Evolutionary conservation across 2,797 vertebrate genomes (phyloP), one percentile per base, ranked within the genome.

Genomic region (Tamandua tetradactyla): DNA sequence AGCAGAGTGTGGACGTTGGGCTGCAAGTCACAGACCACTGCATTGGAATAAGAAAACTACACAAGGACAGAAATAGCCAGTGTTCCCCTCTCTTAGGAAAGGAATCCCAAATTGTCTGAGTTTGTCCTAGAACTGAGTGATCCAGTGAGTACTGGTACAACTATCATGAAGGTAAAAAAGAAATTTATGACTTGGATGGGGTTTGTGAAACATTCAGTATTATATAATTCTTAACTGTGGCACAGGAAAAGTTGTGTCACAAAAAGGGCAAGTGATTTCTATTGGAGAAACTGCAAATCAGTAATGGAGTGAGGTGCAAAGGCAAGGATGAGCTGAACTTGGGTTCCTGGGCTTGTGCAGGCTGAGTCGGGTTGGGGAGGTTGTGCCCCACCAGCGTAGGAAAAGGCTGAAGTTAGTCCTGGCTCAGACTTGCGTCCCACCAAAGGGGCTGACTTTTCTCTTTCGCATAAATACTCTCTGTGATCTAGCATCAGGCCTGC

Each of bases 191-290:
- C 25, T 47, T 88, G 69, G 15, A 86, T 23, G 49, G 12, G 12
- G 4, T 59, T 76, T 95, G 23, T 55, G 85, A 94, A 88, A 76
- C 7, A 14, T 68, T 8, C 74, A 83, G 27, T 79, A 18, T 76
- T 80, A 69, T 72, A 80, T 44, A 57, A 12, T 71, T 86, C 20
- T 89, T 86, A 81, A 76, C 64, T 87, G 14, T 87, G 47, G 82
- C 32, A 23, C n/a, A 64, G 42, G 62, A 27, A n/a, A 62, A 66
- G 27, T 10, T 71, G 6, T 82, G 52, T 62, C 40, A 79, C 64
- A 66, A 55, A 84, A 81, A 66, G 74, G 35, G 95, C n/a, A 87
- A 83, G 57, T 37, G 64, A 89, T 57, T 40, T 47, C 59, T 89
- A 57, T 92, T 59, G 71, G 84, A 52, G 88, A 87, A 32, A 78